phyloP scores from a whole-genome alignment of 1,140 invertebrate genomes.

The Diplogasteroides magnus region DNA sequence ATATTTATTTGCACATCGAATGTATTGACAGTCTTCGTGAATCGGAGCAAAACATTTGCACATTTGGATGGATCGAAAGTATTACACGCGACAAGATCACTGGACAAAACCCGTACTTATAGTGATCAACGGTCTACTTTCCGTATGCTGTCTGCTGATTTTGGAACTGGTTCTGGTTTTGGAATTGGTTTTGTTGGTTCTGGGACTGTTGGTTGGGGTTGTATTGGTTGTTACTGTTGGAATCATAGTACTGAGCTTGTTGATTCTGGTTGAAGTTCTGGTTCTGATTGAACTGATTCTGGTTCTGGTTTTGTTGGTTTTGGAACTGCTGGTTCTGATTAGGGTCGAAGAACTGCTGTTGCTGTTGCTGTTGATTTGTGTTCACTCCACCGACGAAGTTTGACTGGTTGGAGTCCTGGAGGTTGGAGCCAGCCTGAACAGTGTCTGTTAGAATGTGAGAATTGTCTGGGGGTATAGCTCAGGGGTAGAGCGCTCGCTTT shows the following conservation, averaged over 20 bases:
- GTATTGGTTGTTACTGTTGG: background rate
- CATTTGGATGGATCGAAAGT: too few relatives aligned
- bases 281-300: background rate
- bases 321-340: background rate
- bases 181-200: background rate
- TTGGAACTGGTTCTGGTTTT: too few relatives aligned
- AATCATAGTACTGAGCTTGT: background rate
- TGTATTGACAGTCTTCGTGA: too few relatives aligned
- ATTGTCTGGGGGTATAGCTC: background rate
- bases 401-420: too few relatives aligned
- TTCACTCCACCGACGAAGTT: background rate
- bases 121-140: too few relatives aligned
- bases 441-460: background rate
- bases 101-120: too few relatives aligned
- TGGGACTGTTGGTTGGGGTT: background rate
- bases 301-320: background rate
- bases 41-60: too few relatives aligned
- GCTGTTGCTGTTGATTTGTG: too few relatives aligned
- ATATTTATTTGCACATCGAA: too few relatives aligned
- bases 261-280: background rate
- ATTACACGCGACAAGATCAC: too few relatives aligned
- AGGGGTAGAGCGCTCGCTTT: conserved; percentile 39
- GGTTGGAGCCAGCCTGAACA: background rate
- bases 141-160: too few relatives aligned
- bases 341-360: background rate